phyloP scores from a whole-genome alignment of 2,888 invertebrate genomes.

The Meganola albula region DNA sequence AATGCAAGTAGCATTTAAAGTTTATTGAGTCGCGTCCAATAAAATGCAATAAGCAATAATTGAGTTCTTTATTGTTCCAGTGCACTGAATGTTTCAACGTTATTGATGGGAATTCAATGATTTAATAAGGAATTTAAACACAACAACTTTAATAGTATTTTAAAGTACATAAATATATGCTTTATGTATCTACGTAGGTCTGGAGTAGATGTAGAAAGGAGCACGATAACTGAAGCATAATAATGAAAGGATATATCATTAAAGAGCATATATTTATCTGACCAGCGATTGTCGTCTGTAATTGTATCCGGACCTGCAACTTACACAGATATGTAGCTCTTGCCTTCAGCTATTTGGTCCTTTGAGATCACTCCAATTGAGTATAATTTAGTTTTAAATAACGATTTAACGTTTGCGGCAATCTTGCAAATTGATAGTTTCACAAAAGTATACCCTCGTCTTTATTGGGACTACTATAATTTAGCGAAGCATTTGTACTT shows the following conservation, averaged over 20 bases:
- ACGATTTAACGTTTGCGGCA: background rate
- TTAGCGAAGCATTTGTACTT: no score
- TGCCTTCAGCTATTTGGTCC: conserved; percentile 22
- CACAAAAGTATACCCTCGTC: background rate
- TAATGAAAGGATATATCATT: conserved; percentile 64
- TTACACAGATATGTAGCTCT: conserved; percentile 39
- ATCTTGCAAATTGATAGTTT: no score
- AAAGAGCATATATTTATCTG: conserved; percentile 59
- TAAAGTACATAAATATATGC: no score
- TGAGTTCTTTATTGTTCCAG: conserved; percentile 28
- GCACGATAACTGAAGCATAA: conserved; percentile 43
- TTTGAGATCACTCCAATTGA: conserved; percentile 28
- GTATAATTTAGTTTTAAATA: conserved; percentile 5
- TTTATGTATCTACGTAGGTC: no score
- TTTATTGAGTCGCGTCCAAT: conserved; percentile 25
- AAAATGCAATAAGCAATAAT: conserved; percentile 24
- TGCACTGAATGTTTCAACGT: no score
- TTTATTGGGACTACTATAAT: background rate
- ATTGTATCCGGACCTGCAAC: conserved; percentile 61
- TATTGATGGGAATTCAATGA: no score
- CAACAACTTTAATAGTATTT: no score
- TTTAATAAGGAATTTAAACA: no score
- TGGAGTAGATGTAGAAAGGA: no score
- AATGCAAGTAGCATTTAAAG: no score
- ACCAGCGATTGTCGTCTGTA: conserved; percentile 62